Percentiles rank a stretch among this genome's conserved stretches.
Evolutionary conservation across 2,797 vertebrate species (phyloP).

Genomic region (Smutsia temminckii): DNA sequence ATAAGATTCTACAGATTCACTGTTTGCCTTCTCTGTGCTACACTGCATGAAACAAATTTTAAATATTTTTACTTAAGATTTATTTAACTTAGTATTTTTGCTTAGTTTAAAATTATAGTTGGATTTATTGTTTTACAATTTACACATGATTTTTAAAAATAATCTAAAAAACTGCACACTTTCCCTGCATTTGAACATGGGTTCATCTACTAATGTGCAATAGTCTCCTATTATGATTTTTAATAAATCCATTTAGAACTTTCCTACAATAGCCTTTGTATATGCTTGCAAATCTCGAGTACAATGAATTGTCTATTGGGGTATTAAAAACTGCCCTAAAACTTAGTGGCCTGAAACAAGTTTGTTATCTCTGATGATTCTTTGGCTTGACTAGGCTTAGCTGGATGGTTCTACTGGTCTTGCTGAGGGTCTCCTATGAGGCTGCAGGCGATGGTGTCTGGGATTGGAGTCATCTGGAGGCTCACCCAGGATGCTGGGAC

Average conservation of each 20-base stretch:
- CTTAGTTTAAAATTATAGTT: conserved; percentile 14
- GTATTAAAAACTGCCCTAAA: not conserved
- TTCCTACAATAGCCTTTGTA: not conserved
- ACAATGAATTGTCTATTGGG: not conserved
- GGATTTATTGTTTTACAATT: conserved; percentile 17
- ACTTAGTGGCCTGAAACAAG: not conserved
- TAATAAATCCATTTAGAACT: not conserved
- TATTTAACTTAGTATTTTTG: too few relatives aligned
- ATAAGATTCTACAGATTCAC: too few relatives aligned
- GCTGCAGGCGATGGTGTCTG: too few relatives aligned
- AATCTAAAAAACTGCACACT: not conserved
- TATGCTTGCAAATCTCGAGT: not conserved
- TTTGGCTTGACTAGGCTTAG: not conserved
- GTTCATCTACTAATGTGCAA: not conserved
- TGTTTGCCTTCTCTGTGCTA: too few relatives aligned
- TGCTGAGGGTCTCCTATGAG: not conserved
- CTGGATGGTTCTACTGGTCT: not conserved
- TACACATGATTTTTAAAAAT: not conserved
- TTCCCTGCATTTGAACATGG: not conserved
- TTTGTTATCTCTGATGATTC: not conserved
- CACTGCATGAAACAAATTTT: not conserved
- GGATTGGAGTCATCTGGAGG: not conserved
- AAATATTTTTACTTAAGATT: conserved; percentile 16
- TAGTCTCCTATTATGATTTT: not conserved
- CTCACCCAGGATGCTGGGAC: not conserved